Conservation (phyloP, 2,888 invertebrate genomes). For the Cacoxenus indagator region DNA sequence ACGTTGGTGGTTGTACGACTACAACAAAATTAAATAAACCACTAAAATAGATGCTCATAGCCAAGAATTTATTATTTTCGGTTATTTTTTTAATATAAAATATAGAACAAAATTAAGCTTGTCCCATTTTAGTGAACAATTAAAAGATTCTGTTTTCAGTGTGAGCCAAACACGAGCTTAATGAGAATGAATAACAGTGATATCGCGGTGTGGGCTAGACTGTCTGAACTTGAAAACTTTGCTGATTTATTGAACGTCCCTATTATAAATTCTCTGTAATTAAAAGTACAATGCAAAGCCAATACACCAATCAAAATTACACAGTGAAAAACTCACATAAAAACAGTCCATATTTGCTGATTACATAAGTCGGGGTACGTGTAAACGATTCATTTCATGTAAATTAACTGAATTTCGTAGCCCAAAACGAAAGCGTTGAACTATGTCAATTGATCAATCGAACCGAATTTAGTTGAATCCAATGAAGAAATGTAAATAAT, state of each 20-base stretch:
- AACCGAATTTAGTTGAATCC: neutral
- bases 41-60: too few relatives aligned
- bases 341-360: neutral
- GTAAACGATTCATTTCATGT: neutral
- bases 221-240: neutral
- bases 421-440: slow-evolving; percentile 48
- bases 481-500: neutral
- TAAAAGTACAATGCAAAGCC: neutral
- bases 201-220: too few relatives aligned
- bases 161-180: too few relatives aligned
- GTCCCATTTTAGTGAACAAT: too few relatives aligned
- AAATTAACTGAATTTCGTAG: neutral
- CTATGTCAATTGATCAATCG: slow-evolving; percentile 44
- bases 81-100: too few relatives aligned
- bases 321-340: neutral
- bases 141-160: too few relatives aligned
- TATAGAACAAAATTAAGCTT: too few relatives aligned
- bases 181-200: too few relatives aligned
- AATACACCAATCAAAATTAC: neutral
- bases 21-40: too few relatives aligned
- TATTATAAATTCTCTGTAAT: neutral
- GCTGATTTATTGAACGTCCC: neutral
- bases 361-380: neutral
- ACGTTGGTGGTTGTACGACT: too few relatives aligned
- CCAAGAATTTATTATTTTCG: too few relatives aligned